Percentiles rank a stretch among this genome's conserved stretches.
phyloP scores from a whole-genome alignment of 2,113 vertebrate species.

The Dryoscopus gambensis region DNA sequence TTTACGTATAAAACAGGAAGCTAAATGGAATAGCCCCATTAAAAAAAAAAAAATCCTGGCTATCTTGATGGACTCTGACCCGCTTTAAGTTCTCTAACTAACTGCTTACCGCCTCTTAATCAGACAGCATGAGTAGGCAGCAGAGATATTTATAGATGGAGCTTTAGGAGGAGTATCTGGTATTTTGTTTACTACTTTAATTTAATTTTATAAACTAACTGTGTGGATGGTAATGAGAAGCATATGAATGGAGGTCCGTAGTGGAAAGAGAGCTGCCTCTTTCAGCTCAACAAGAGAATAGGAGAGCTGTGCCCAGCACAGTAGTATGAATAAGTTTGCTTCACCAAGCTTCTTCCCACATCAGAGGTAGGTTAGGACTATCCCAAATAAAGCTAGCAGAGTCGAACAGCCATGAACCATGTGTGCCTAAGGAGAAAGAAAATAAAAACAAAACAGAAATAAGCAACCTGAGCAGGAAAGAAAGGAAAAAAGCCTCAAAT shows the following conservation, averaged over 20 bases:
- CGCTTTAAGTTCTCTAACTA: conserved; percentile 11
- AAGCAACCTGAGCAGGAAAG: neutral
- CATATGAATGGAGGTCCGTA: conserved; percentile 16
- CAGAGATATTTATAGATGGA: conserved; percentile 38
- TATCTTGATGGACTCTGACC: neutral
- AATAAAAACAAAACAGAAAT: neutral
- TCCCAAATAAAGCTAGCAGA: neutral
- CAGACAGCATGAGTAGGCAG: conserved; percentile 40
- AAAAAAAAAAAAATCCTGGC: neutral
- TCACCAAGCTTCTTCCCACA: neutral
- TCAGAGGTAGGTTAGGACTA: neutral
- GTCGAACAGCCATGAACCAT: neutral
- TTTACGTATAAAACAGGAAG: neutral
- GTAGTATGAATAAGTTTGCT: neutral
- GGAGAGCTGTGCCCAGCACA: neutral
- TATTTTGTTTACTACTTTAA: conserved; percentile 64
- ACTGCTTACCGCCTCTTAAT: conserved; percentile 3
- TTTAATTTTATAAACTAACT: conserved; percentile 58
- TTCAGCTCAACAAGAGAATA: neutral
- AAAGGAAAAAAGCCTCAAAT: neutral
- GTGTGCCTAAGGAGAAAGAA: neutral
- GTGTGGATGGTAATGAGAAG: neutral
- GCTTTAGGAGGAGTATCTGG: conserved; percentile 40
- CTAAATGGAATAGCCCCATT: neutral
- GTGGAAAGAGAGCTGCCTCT: conserved; percentile 6